Evolutionary conservation across 2,113 vertebrate species (phyloP).

Genomic region (Corvus hawaiiensis): DNA sequence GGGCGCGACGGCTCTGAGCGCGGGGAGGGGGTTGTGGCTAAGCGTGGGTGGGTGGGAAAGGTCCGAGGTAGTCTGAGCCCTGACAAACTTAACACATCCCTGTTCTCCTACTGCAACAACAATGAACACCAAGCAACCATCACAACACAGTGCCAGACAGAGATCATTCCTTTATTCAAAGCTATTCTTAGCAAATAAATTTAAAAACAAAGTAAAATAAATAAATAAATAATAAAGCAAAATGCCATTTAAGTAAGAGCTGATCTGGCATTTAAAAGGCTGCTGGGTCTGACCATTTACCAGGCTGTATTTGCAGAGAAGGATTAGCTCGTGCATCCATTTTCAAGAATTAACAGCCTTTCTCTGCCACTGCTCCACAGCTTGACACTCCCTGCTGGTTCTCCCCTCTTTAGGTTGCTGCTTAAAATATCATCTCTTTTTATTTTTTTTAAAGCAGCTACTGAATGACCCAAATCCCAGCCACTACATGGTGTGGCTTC

Average conservation of each 20-base stretch:
- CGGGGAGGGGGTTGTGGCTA: rapidly evolving
- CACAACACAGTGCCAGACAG: background rate
- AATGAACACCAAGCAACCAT: background rate
- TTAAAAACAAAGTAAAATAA: background rate
- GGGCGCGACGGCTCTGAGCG: rapidly evolving
- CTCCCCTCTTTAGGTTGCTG: background rate
- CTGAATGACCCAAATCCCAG: slow-evolving; percentile 39
- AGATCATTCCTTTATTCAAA: background rate
- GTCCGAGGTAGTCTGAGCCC: background rate
- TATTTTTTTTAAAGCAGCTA: background rate
- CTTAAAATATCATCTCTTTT: slow-evolving; percentile 8
- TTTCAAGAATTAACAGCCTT: slow-evolving; percentile 48
- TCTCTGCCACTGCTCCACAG: background rate
- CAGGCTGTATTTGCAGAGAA: slow-evolving; percentile 12
- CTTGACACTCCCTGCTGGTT: background rate
- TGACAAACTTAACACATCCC: background rate
- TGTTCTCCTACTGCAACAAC: background rate
- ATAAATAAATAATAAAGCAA: slow-evolving; percentile 11
- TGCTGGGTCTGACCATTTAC: background rate
- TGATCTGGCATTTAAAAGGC: slow-evolving; percentile 27
- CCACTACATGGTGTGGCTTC: background rate
- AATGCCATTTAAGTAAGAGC: slow-evolving; percentile 31
- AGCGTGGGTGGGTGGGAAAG: rapidly evolving
- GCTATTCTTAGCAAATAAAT: background rate
- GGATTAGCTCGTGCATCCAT: slow-evolving; percentile 36